Base-by-base conservation (phyloP, 2,888 invertebrate genomes). In the Pristionchus arcanus region DNA sequence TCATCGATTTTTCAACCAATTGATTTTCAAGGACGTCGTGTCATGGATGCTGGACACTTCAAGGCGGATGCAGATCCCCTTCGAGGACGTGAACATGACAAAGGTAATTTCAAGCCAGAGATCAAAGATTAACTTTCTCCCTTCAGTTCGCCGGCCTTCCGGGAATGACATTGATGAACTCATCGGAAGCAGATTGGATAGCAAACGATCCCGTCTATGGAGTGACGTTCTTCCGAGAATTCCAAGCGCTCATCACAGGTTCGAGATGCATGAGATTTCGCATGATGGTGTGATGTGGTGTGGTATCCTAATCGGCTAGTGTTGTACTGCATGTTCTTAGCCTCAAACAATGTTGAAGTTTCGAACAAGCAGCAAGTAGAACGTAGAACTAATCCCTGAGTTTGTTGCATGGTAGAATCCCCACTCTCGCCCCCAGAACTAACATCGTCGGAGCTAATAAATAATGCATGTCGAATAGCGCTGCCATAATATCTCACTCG, bases 31-130 rank as follows among this genome's bases (percentile, higher is more conserved):
- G 81, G 95, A 95, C 90, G 94, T 95, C 55, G 92, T 95, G 63
- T 93, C 94, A 15, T 95, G 95, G 95, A 91, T 95, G 91, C 90
- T 95, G 55, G 94, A 94, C 90, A 93, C 94, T 13, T 95, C 94
- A 25, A 92, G 94, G 87, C 90, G 94, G 87, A 92, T 94, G 90
- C 87, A 91, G 87, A 93, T 95, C 68, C 93, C 94, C 28, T 93
- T 94, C 90, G 95, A 95, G 91, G 94, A 95, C 86, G 91, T 95
- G 87, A 93, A 92, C 87, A 92, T 93, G 92, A 92, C 92, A 77
- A 90, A 91, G 89, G 93, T 92, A 88, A 1, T 42, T 9, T 1
- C 2, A 5, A 19, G 0, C 15, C n/a, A 85, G 34, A 59, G 25
- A 85, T 83, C 34, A 42, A 83, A 13, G 28, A 49, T 83, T 13